phyloP scores from a whole-genome alignment of 1,140 invertebrate species.

The Cataglyphis hispanica region DNA sequence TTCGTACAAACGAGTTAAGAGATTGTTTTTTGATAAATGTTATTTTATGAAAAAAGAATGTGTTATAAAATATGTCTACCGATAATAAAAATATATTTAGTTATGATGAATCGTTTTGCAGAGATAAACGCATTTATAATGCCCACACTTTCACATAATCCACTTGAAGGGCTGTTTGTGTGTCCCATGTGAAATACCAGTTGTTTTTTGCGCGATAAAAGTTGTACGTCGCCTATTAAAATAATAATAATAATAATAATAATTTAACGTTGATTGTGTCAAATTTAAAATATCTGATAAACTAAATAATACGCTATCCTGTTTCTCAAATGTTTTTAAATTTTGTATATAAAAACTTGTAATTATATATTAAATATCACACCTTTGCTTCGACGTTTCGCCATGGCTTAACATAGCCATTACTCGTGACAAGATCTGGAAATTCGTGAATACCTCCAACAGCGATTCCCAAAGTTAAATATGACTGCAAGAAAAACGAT shows the following conservation, averaged over 20 bases:
- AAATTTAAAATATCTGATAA: not conserved
- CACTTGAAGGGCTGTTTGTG: constrained; percentile 87
- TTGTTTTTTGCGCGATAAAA: constrained; percentile 85
- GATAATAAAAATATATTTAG: constrained; percentile 23
- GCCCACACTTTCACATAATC: constrained; percentile 89
- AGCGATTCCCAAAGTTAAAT: constrained; percentile 90
- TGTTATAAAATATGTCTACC: not conserved
- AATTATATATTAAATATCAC: constrained; percentile 11
- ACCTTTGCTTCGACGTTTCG: constrained; percentile 86
- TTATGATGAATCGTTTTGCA: not conserved
- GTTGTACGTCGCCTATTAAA: constrained; percentile 84
- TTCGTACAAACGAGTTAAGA: not conserved
- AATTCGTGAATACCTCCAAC: constrained; percentile 92
- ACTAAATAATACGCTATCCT: not conserved
- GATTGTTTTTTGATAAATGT: not conserved
- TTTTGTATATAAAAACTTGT: not conserved
- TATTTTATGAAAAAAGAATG: not conserved
- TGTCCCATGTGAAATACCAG: constrained; percentile 89
- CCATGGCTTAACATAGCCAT: constrained; percentile 90
- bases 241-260: not conserved
- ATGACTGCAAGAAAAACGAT: constrained; percentile 88
- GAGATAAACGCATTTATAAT: constrained; percentile 80
- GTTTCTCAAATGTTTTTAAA: not conserved
- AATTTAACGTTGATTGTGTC: not conserved
- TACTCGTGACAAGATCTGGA: constrained; percentile 86